These are phyloP conservation scores for Abscondita cerata DNA, from an alignment of 2,888 invertebrate species.

Conservation along the genomic window DNA sequence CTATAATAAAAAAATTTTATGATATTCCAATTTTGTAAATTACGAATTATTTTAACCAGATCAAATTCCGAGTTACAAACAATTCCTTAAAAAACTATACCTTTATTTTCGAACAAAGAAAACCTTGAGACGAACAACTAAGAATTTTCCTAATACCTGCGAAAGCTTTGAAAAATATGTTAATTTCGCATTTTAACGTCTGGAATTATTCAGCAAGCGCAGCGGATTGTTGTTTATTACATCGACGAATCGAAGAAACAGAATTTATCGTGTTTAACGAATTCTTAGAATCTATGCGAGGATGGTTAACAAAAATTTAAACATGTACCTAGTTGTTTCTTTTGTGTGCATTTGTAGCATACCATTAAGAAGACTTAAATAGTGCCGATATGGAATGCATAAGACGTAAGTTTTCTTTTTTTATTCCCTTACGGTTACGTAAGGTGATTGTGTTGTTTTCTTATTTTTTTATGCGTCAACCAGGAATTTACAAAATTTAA, in stretches of 20 bases:
- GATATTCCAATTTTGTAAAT: too few relatives aligned
- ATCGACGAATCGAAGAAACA: slow-evolving; percentile 33
- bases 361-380: slow-evolving; percentile 2
- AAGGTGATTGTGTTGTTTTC: too few relatives aligned
- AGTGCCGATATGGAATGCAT: background rate
- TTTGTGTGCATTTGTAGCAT: slow-evolving; percentile 5
- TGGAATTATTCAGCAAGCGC: slow-evolving; percentile 44
- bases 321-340: slow-evolving; percentile 15
- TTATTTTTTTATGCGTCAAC: too few relatives aligned
- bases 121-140: slow-evolving; percentile 42
- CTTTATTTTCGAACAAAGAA: slow-evolving; percentile 35
- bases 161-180: slow-evolving; percentile 42
- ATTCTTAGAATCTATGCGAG: slow-evolving; percentile 32
- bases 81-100: slow-evolving; percentile 37
- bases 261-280: slow-evolving; percentile 36
- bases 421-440: too few relatives aligned
- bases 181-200: slow-evolving; percentile 42
- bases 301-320: slow-evolving; percentile 27
- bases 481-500: too few relatives aligned
- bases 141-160: slow-evolving; percentile 42
- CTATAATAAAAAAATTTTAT: slow-evolving; percentile 13
- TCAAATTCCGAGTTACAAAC: slow-evolving; percentile 33
- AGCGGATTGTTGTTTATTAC: slow-evolving; percentile 37
- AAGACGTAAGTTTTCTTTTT: too few relatives aligned
- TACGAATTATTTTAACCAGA: slow-evolving; percentile 20